A percentile compares a stretch with the other conserved stretches of the same genome.
phyloP scores from a whole-genome alignment of 2,797 vertebrate species.

The Galaxias olidus region DNA sequence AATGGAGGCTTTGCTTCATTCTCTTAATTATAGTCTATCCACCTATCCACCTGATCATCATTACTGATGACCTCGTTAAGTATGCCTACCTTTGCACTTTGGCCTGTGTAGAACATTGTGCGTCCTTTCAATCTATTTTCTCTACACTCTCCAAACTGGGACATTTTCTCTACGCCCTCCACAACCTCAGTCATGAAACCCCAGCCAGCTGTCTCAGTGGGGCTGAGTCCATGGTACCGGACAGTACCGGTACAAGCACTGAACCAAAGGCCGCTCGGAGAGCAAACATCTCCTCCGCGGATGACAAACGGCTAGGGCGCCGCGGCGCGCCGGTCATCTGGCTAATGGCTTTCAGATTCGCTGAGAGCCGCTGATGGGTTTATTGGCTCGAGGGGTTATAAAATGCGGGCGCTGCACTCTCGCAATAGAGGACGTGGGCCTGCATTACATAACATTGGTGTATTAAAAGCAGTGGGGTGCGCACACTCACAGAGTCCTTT shows the following conservation, averaged over 20 bases:
- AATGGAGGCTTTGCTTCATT: too few relatives aligned
- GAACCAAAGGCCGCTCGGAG: background rate
- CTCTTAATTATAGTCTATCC: too few relatives aligned
- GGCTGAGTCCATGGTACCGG: constrained; percentile 6
- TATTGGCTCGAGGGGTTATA: constrained; percentile 46
- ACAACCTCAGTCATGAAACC: background rate
- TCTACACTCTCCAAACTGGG: background rate
- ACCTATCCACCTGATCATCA: too few relatives aligned
- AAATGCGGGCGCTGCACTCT: constrained; percentile 49
- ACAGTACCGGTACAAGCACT: background rate
- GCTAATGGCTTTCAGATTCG: constrained; percentile 34
- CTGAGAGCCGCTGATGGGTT: constrained; percentile 47
- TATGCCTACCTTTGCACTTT: too few relatives aligned
- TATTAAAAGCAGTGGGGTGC: constrained; percentile 51
- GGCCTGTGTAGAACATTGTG: too few relatives aligned
- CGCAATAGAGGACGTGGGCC: constrained; percentile 45
- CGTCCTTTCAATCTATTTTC: background rate
- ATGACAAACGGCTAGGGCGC: background rate
- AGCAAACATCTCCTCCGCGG: background rate
- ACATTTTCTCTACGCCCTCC: background rate
- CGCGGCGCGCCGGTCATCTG: background rate
- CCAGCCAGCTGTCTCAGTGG: background rate
- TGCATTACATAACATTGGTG: constrained; percentile 48
- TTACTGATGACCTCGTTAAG: too few relatives aligned
- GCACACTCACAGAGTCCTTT: too few relatives aligned